Percentiles rank a stretch among this genome's conserved stretches.
These are phyloP conservation scores for Melanargia galathea DNA, from an alignment of 2,888 invertebrate species.

Conservation along the genomic window DNA sequence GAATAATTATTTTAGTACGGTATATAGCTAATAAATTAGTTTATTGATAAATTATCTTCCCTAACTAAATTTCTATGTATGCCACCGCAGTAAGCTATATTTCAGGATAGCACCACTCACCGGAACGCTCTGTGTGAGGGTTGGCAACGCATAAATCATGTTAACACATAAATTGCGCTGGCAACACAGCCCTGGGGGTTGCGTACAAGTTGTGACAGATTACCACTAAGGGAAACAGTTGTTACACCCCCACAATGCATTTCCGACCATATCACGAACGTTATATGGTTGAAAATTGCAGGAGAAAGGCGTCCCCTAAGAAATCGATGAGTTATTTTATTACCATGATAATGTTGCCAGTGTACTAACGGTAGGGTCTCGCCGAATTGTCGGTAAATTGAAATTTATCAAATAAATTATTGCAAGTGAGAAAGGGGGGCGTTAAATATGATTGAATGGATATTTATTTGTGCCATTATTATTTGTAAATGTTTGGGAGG, in stretches of 20 bases:
- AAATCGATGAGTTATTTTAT: slow-evolving; percentile 57
- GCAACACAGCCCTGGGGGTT: slow-evolving; percentile 64
- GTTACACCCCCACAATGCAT: slow-evolving; percentile 29
- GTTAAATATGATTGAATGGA: slow-evolving; percentile 43
- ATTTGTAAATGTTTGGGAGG: slow-evolving; percentile 24
- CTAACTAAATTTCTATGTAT: not conserved
- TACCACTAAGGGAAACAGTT: slow-evolving; percentile 42
- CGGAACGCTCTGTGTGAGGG: slow-evolving; percentile 48
- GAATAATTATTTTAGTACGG: not conserved
- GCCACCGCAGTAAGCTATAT: slow-evolving; percentile 36
- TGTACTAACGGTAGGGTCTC: slow-evolving; percentile 60
- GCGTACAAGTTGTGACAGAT: slow-evolving; percentile 48
- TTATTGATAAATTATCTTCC: not conserved
- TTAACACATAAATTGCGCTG: slow-evolving; percentile 78
- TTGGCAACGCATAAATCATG: slow-evolving; percentile 71
- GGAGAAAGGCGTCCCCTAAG: slow-evolving; percentile 35
- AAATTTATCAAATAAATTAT: slow-evolving; percentile 80
- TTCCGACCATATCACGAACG: slow-evolving; percentile 38
- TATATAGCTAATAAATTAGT: not conserved
- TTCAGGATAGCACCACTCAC: slow-evolving; percentile 35
- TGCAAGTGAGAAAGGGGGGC: slow-evolving; percentile 43
- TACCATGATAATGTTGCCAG: slow-evolving; percentile 69
- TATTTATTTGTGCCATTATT: slow-evolving; percentile 30
- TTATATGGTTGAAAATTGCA: not conserved
- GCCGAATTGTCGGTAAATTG: slow-evolving; percentile 72